Base-by-base conservation (phyloP, 2,797 vertebrate genomes). In the Falco peregrinus region DNA sequence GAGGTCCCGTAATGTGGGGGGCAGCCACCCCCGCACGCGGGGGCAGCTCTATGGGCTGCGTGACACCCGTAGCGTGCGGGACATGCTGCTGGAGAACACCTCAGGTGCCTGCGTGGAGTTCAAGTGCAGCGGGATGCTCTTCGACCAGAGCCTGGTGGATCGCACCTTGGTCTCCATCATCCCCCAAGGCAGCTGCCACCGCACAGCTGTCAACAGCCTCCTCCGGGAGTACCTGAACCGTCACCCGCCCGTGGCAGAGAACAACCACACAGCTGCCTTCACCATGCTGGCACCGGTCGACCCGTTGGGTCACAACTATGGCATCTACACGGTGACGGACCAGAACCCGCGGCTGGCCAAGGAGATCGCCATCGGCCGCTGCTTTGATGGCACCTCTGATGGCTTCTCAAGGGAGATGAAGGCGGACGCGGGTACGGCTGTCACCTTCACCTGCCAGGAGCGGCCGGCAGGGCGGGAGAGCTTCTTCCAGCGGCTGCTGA, bases 271-370 rank as follows among this genome's bases (percentile, higher is more conserved):
- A 1, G 94, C 98, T 0, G 96, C 98, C 35, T 99, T 99, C 95
- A 96, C 97, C 95, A 99, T 99, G 99, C 95, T 99, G 90, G 99
- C 99, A 0, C 99, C 99, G 0, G 98, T 99, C 2, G 99, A 99
- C 96, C 99, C 99, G 1, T 96, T 99, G 64, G 99, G 99, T 41
- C 99, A 99, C 98, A 99, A 99, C 97, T 99, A 99, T 5, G 99
- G 99, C 73, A 99, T 99, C 97, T 99, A 99, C 97, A 99, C 99
- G 0, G 99, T 99, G 95, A 99, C 99, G 10, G 99, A 99, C 97
- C 99, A 99, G 97, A 99, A 98, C 96, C 99, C 99, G 3, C 97
- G 99, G 19, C 90, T 99, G 74, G 99, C 99, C 73, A 99, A 99
- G 97, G 99, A 99, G 84, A 99, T 99, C 0, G 99, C 99, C 70